Percentiles rank a stretch among this genome's conserved stretches.
These are phyloP conservation scores for Strongylocentrotus purpuratus DNA, from an alignment of 35 echinoderm and acorn worm species.

Conservation along the genomic window DNA sequence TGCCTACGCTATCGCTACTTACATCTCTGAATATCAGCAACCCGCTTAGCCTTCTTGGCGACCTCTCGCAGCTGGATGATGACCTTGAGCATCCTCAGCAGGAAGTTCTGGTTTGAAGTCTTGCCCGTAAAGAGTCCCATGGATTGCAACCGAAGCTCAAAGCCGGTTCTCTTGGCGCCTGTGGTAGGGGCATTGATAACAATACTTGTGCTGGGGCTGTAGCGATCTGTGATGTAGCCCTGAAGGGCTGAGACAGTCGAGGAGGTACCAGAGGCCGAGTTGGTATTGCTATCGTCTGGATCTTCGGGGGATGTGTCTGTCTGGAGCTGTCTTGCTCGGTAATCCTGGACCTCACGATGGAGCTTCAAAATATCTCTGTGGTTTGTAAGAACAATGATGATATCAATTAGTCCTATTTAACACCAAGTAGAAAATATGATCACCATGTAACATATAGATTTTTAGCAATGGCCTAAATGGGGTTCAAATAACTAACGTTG, in stretches of 20 bases:
- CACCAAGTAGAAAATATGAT: no score
- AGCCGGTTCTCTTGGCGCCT: slow-evolving; percentile 63
- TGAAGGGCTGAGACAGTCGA: background rate
- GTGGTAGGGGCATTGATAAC: slow-evolving; percentile 67
- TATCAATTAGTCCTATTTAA: background rate
- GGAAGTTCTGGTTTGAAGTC: slow-evolving; percentile 92
- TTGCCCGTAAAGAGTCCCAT: slow-evolving; percentile 95
- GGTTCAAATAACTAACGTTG: no score
- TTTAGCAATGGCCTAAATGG: no score
- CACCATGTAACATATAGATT: no score
- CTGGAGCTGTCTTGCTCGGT: slow-evolving; percentile 62
- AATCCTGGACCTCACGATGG: slow-evolving; percentile 65
- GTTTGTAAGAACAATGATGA: background rate
- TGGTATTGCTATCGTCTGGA: slow-evolving; percentile 58
- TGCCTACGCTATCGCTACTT: background rate
- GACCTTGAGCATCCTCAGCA: slow-evolving; percentile 93
- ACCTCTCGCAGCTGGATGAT: slow-evolving; percentile 87
- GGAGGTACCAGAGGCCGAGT: slow-evolving; percentile 30
- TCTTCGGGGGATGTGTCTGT: slow-evolving; percentile 43
- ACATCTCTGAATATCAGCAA: slow-evolving; percentile 54
- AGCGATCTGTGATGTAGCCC: slow-evolving; percentile 73
- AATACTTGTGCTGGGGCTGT: slow-evolving; percentile 68
- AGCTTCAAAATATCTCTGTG: slow-evolving; percentile 91
- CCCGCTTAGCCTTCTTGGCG: slow-evolving; percentile 73
- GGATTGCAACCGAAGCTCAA: slow-evolving; percentile 91